Base-by-base conservation (phyloP, 2,797 vertebrate species). In the Psittacula derbiana region DNA sequence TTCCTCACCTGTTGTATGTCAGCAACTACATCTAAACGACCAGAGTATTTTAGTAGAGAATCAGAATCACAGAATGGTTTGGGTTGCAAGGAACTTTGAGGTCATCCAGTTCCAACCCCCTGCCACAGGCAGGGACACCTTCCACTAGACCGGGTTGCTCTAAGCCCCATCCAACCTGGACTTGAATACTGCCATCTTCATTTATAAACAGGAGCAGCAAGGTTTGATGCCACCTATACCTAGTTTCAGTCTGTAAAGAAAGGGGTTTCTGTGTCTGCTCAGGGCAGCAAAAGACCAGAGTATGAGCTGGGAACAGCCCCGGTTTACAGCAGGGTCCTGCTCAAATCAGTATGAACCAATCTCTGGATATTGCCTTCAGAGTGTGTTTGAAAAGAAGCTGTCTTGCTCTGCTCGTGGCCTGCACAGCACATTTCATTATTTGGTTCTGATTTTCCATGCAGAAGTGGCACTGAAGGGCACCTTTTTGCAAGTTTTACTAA, bases 261-360 rank as follows among this genome's bases (percentile, higher is more conserved):
- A 65, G 4, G 8, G 28, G 33, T 8, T 64, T 58, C 46, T 49
- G 10, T 17, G 40, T 33, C 31, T 1, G 0, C 41, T 47, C 52
- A 67, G 40, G 52, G 47, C 31, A 79, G 57, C n/a, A 62, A 53
- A 30, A 90, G 30, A 44, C 11, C 10, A 57, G 30, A 61, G 19
- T 2, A 8, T 0, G 0, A 58, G 58, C 55, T 9, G 6, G 17
- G 38, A 40, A 70, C 31, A 79, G 74, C 17, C 20, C 8, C 24
- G 12, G 11, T 33, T 38, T 60, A 57, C 52, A 83, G 65, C 27
- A 55, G 14, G 12, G 46, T 78, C 36, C 46, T 69, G 67, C 60
- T 80, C 60, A 79, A 60, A 58, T 27, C 50, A 80, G 55, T 27
- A 40, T 20, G 50, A 70, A 86, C 6, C 4, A 1, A 53, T 46